These are phyloP conservation scores for Plecturocebus donacophilus DNA, from an alignment of 2,113 vertebrate genomes.

Conservation along the genomic window DNA sequence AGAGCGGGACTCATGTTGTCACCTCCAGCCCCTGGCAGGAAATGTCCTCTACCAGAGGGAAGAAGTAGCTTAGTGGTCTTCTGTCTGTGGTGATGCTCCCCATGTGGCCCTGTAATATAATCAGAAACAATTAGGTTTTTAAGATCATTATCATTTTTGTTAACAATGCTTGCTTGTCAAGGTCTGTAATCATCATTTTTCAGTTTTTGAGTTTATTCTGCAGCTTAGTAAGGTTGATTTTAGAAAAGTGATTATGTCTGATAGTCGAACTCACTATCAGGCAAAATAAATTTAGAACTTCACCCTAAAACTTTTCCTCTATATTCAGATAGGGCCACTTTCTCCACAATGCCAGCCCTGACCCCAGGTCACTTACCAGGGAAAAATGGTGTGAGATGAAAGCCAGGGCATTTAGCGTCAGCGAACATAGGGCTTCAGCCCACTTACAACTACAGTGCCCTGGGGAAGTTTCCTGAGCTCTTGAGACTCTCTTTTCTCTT, in stretches of 20 bases:
- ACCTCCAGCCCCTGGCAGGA: neutral
- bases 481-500: neutral
- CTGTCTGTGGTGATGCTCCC: no score
- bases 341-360: no score
- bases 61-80: neutral
- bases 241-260: neutral
- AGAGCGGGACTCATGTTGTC: slow-evolving; percentile 13
- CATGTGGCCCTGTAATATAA: neutral
- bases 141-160: neutral
- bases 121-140: neutral
- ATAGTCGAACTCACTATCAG: neutral
- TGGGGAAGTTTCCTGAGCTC: neutral
- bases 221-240: neutral
- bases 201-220: neutral
- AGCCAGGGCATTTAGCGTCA: neutral
- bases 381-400: neutral
- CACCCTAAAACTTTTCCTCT: neutral
- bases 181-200: neutral
- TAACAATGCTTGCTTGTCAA: neutral
- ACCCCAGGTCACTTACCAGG: neutral
- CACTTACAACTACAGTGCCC: accelerated
- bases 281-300: neutral
- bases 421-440: accelerated
- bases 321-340: neutral
- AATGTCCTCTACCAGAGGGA: neutral